Conservation (phyloP, 2,797 vertebrate genomes). For the Melopsittacus undulatus region DNA sequence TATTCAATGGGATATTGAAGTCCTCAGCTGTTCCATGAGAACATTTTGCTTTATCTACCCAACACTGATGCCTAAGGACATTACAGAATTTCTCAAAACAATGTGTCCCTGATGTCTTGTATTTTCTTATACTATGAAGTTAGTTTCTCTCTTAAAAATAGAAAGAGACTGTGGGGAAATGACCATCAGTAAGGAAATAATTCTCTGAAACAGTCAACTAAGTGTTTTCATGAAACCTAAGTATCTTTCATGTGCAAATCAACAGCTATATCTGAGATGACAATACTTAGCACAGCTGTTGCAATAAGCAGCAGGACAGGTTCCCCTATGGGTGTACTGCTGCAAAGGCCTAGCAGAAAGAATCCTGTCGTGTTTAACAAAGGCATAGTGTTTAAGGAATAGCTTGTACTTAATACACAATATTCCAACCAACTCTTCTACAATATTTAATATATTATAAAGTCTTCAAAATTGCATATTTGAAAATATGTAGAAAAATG, state of each 20-base stretch:
- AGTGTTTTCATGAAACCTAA: not conserved
- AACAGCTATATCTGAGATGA: not conserved
- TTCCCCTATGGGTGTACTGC: not conserved
- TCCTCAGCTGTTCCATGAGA: not conserved
- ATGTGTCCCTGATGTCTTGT: not conserved
- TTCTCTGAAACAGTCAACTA: not conserved
- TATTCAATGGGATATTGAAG: not conserved
- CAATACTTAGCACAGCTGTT: not conserved
- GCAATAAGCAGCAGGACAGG: not conserved
- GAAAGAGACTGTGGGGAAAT: not conserved
- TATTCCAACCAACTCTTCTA: not conserved
- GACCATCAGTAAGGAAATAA: not conserved
- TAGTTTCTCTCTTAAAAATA: not conserved
- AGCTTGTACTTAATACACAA: not conserved
- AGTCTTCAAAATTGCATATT: not conserved
- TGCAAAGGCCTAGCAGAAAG: not conserved
- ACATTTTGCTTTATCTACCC: not conserved
- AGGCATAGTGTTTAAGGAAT: not conserved
- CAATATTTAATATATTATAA: not conserved
- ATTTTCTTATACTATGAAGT: not conserved
- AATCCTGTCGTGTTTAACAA: not conserved
- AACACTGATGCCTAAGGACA: not conserved
- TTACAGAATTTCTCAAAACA: not conserved
- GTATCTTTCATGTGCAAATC: not conserved
- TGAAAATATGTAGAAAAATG: not conserved